Base-by-base conservation (phyloP, 2,113 vertebrate species). In the Ahaetulla prasina region DNA sequence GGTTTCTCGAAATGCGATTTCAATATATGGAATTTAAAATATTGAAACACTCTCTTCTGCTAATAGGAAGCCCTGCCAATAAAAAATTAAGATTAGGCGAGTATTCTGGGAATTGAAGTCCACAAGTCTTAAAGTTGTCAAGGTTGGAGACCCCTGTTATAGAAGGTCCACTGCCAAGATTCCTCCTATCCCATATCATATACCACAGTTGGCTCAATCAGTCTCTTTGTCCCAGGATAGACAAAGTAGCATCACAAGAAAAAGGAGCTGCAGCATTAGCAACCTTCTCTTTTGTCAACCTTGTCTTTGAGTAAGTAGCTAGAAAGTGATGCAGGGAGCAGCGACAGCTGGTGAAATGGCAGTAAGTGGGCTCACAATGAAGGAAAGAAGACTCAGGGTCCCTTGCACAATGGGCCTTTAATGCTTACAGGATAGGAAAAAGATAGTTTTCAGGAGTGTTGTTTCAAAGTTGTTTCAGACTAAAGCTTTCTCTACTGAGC, bases 31-130 rank as follows among this genome's bases (percentile, higher is more conserved):
- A 63, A 14, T 30, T n/a, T 63, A 6, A 30, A 63, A 63, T 63
- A n/a, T n/a, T 63, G n/a, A 97, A 97, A 98, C 98, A 97, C 97
- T 97, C 95, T 96, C 97, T 96, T 95, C 94, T 53, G 93, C 96
- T 97, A 98, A 98, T 97, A 96, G 96, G 95, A 52, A 92, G 95
- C 89, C 94, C 95, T 93, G 93, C 86, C 85, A 95, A 95, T 94
- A 95, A 95, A 91, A 89, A 95, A 95, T 95, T 94, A 54, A 92
- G 84, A 96, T 96, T 94, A 94, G 94, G 89, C 95, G 95, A 95
- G n/a, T n/a, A n/a, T n/a, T n/a, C n/a, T n/a, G n/a, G n/a, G n/a
- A n/a, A n/a, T n/a, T n/a, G n/a, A n/a, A n/a, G n/a, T n/a, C n/a
- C n/a, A n/a, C n/a, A n/a, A n/a, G n/a, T n/a, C n/a, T n/a, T n/a